These are phyloP conservation scores for Prionailurus bengalensis DNA, from an alignment of 2,113 vertebrate genomes.

Conservation along the genomic window DNA sequence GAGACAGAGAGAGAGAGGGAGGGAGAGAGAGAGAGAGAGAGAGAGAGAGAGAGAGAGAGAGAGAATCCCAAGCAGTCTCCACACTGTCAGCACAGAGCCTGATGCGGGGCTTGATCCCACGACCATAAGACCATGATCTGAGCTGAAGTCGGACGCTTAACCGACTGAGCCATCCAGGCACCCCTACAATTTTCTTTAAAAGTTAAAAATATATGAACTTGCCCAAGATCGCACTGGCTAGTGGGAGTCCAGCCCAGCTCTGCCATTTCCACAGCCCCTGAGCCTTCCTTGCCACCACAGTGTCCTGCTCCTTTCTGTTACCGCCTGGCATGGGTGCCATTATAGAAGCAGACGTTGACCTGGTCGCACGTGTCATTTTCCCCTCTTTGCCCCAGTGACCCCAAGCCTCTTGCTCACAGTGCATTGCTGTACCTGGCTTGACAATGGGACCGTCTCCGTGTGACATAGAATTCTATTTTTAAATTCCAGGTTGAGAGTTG, in stretches of 20 bases:
- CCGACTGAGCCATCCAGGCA: no score
- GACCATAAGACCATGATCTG: no score
- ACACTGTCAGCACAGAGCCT: no score
- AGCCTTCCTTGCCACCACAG: fast-evolving
- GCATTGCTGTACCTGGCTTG: not conserved
- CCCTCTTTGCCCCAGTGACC: not conserved
- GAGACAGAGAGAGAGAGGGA: no score
- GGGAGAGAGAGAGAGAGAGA: no score
- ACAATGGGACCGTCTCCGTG: not conserved
- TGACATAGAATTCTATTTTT: not conserved
- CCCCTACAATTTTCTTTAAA: not conserved
- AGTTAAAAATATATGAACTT: not conserved
- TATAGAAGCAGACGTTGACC: not conserved
- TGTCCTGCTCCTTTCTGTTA: not conserved
- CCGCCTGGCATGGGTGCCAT: not conserved
- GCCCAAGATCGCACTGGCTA: not conserved
- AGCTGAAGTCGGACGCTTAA: no score
- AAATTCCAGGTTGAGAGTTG: not conserved
- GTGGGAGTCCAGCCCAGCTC: not conserved
- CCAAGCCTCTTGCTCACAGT: not conserved
- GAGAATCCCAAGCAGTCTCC: no score
- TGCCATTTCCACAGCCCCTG: not conserved
- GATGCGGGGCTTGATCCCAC: no score
- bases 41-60: no score
- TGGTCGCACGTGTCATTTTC: not conserved